phyloP scores from a whole-genome alignment of 2,113 vertebrate species.

The Coturnix japonica region DNA sequence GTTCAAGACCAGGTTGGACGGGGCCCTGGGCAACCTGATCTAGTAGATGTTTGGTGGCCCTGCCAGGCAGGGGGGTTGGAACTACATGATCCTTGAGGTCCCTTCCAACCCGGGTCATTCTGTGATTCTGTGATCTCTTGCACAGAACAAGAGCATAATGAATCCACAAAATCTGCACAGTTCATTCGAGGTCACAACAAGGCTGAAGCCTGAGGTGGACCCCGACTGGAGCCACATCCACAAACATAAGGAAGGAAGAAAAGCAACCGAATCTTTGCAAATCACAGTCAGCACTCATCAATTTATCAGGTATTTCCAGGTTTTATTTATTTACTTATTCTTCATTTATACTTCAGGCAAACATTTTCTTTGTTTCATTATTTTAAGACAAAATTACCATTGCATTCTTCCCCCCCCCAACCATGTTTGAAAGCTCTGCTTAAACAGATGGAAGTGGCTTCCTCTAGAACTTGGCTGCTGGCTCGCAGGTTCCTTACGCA shows the following conservation, averaged over 20 bases:
- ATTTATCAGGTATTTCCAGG: not conserved
- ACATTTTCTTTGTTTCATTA: not conserved
- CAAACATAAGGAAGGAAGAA: not conserved
- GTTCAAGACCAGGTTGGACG: too few relatives aligned
- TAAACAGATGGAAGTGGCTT: conserved; percentile 13
- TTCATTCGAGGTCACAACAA: conserved; percentile 13
- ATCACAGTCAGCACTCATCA: not conserved
- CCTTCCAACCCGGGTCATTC: too few relatives aligned
- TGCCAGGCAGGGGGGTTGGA: too few relatives aligned
- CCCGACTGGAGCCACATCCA: not conserved
- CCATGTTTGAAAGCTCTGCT: not conserved
- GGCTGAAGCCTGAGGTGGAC: not conserved
- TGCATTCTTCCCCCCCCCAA: not conserved
- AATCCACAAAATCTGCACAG: not conserved
- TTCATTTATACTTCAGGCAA: not conserved
- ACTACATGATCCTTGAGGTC: too few relatives aligned
- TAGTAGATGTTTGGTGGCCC: too few relatives aligned
- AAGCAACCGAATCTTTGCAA: not conserved
- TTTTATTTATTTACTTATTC: not conserved
- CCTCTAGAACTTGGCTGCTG: conserved; percentile 16
- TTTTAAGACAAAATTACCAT: not conserved
- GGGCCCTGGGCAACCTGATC: too few relatives aligned
- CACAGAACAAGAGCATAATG: not conserved
- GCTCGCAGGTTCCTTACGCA: conserved; percentile 56
- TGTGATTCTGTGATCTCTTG: too few relatives aligned